Base-by-base conservation (phyloP, 2,113 vertebrate genomes). In the Ctenodactylus gundi region DNA sequence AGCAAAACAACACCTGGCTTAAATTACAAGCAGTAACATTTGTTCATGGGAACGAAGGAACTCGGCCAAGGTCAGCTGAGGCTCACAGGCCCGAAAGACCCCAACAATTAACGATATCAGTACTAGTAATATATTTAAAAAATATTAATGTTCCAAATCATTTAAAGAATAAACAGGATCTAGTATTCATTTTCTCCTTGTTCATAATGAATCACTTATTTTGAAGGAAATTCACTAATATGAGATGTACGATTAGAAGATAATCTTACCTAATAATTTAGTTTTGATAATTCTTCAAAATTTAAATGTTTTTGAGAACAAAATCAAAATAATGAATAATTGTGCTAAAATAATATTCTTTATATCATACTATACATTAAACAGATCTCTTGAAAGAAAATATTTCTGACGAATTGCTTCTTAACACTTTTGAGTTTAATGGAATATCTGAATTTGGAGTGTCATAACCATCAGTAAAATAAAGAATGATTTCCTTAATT, bases 191-290 rank as follows among this genome's bases (percentile, higher is more conserved):
- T 77, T 49, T 93, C 41, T 0, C 7, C 25, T 4, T 49, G 1
- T 31, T 93, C 15, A 84, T 7, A 85, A 78, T 25, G 18, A 92
- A 55, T 7, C 14, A 29, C 36, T 80, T 80, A 77, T 78, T 82
- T 91, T 76, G 46, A 85, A 95, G n/a, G 85, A 12, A n/a, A 70
- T 31, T 82, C 5, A 62, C 39, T 44, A 87, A 51, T 87, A 20
- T 85, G 29, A 81, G 11, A 65, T 60, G 4, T 0, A 44, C 29
- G 1, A 60, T 4, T 46, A 5, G 36, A 46, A 46, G 46, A 25
- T 83, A 87, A 68, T 87, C 90, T 88, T 64, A 67, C 67, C 41
- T 78, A 53, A 65, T 36, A 86, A 90, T 87, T 88, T 8, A 34
- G 49, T 94, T 85, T 81, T 65, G 31, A 34, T 83, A 25, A 1